phyloP scores from a whole-genome alignment of 2,113 vertebrate genomes.

The Notarius quadriscutis region DNA sequence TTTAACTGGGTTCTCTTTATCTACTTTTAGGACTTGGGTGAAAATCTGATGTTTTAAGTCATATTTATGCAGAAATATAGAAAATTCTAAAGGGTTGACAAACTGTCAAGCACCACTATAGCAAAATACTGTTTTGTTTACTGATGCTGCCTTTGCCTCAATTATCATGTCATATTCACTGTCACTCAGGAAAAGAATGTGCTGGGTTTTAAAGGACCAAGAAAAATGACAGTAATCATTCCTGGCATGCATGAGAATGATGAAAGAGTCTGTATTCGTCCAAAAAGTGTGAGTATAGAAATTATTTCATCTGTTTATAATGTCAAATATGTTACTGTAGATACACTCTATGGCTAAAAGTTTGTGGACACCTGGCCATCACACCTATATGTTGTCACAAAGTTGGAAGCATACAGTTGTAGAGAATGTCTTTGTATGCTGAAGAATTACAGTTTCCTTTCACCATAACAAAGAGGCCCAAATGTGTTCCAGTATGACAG shows the following conservation, averaged over 20 bases:
- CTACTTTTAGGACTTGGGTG: too few species aligned
- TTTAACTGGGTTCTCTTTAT: too few species aligned
- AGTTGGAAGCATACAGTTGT: not conserved
- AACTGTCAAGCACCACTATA: not conserved
- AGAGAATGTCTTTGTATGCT: not conserved
- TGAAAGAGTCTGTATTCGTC: conserved; percentile 82
- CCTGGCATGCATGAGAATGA: conserved; percentile 93
- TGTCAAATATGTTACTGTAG: not conserved
- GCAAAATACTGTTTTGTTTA: not conserved
- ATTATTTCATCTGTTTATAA: too few species aligned
- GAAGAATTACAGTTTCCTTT: not conserved
- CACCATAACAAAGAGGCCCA: not conserved
- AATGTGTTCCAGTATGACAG: not conserved
- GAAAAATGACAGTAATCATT: conserved; percentile 96
- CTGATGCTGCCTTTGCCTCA: not conserved
- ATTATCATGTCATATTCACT: not conserved
- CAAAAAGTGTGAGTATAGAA: conserved; percentile 77
- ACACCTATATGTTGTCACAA: not conserved
- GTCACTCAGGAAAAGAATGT: conserved; percentile 89
- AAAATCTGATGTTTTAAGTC: too few species aligned
- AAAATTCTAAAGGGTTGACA: too few species aligned
- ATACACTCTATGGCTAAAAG: not conserved
- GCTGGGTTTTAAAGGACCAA: conserved; percentile 93
- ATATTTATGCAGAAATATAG: too few species aligned
- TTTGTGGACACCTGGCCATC: not conserved